Evolutionary conservation across 2,888 invertebrate genomes (phyloP).

Genomic region (Raillietiella orientalis): DNA sequence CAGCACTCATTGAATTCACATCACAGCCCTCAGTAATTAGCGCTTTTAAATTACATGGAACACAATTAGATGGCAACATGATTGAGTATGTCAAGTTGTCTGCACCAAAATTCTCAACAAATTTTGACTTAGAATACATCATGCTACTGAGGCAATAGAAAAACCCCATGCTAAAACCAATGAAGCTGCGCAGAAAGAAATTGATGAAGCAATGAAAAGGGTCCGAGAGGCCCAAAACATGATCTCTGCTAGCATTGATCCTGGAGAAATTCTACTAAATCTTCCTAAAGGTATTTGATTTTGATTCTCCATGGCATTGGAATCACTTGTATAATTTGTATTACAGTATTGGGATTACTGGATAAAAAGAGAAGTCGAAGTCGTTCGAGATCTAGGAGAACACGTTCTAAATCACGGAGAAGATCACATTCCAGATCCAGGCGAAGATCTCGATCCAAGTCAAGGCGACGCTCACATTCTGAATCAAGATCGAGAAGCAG

Average conservation of each 20-base stretch:
- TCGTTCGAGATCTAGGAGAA: slow-evolving; percentile 11
- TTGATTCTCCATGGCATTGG: slow-evolving; percentile 1
- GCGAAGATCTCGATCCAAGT: slow-evolving; percentile 6
- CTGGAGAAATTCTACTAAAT: slow-evolving; percentile 11
- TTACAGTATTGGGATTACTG: slow-evolving; percentile 20
- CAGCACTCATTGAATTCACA: slow-evolving; percentile 64
- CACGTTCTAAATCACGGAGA: slow-evolving; percentile 16
- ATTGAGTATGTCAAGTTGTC: slow-evolving; percentile 14
- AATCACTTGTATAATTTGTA: background rate
- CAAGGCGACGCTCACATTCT: slow-evolving; percentile 1
- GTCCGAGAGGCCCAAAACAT: slow-evolving; percentile 85
- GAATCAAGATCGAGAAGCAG: slow-evolving; percentile 2
- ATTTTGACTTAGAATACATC: slow-evolving; percentile 25
- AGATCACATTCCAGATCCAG: slow-evolving; percentile 11
- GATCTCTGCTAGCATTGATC: slow-evolving; percentile 74
- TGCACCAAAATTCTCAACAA: too few relatives aligned
- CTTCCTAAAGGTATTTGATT: background rate
- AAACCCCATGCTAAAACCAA: slow-evolving; percentile 72
- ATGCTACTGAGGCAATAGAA: slow-evolving; percentile 63
- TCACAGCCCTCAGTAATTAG: slow-evolving; percentile 62
- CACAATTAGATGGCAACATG: slow-evolving; percentile 31
- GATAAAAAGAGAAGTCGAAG: slow-evolving; percentile 47
- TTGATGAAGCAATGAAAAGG: slow-evolving; percentile 85
- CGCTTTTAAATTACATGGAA: slow-evolving; percentile 46
- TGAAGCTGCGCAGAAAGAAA: slow-evolving; percentile 75